These are phyloP conservation scores for Papilio elwesi DNA, from an alignment of 2,888 invertebrate species.

Conservation along the genomic window DNA sequence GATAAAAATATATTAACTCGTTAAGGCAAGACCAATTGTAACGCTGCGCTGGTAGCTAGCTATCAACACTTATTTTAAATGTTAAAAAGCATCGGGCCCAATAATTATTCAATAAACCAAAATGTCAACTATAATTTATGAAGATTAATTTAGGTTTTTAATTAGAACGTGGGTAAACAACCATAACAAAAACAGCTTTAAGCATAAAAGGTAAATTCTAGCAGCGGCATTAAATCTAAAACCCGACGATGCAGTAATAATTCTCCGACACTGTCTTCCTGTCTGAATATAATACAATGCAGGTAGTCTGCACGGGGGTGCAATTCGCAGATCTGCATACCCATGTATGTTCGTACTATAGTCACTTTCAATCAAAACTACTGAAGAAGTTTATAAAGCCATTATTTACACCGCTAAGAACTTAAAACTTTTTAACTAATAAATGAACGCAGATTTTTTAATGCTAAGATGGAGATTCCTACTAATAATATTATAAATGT, in stretches of 20 bases:
- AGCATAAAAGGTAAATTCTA: constrained; percentile 1
- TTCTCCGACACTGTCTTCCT: constrained; percentile 36
- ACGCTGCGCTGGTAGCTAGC: too few relatives aligned
- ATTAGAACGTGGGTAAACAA: background rate
- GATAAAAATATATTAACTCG: too few relatives aligned
- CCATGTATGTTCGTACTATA: background rate
- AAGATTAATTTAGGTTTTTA: background rate
- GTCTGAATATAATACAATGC: constrained; percentile 34
- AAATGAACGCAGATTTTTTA: background rate
- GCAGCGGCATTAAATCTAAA: constrained; percentile 20
- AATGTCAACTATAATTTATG: background rate
- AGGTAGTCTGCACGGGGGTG: constrained; percentile 18
- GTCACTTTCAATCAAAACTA: background rate
- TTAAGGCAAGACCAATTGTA: too few relatives aligned
- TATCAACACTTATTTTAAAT: too few relatives aligned
- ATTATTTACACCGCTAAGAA: background rate
- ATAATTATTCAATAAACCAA: too few relatives aligned
- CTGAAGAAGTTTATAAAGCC: background rate
- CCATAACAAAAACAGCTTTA: constrained; percentile 10
- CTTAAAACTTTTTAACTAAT: background rate
- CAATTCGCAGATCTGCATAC: constrained; percentile 18
- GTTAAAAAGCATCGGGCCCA: too few relatives aligned
- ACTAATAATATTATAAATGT: too few relatives aligned
- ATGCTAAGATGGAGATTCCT: too few relatives aligned
- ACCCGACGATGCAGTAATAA: constrained; percentile 33